These are phyloP conservation scores for Phrynosoma platyrhinos DNA, from an alignment of 2,113 vertebrate species.

Conservation along the genomic window DNA sequence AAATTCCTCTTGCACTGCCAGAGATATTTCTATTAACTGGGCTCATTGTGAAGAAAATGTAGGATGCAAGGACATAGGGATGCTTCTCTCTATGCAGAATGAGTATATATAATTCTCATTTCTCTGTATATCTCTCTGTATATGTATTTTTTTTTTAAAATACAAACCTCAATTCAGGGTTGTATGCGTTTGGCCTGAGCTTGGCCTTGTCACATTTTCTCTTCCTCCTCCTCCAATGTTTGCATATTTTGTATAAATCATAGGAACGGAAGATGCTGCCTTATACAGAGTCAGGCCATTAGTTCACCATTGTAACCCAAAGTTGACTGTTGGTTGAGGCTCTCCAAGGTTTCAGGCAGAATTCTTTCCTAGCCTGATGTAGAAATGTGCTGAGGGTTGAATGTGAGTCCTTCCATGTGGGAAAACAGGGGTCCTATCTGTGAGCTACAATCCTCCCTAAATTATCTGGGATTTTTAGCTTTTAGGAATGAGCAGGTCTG, in stretches of 20 bases:
- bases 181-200: fast-evolving
- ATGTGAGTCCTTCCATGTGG: too few species aligned
- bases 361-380: too few species aligned
- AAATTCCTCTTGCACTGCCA: conserved; percentile 16
- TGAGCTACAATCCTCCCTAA: too few species aligned
- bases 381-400: too few species aligned
- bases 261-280: neutral
- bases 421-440: too few species aligned
- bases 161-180: fast-evolving
- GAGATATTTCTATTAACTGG: conserved; percentile 31
- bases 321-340: too few species aligned
- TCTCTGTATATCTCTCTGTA: neutral
- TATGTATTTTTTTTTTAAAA: neutral
- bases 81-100: neutral
- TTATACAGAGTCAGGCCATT: neutral
- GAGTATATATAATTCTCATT: neutral
- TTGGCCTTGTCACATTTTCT: neutral
- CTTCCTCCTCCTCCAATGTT: neutral
- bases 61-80: neutral
- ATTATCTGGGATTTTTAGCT: too few species aligned
- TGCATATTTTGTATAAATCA: neutral
- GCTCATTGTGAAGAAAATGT: conserved; percentile 18
- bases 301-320: too few species aligned
- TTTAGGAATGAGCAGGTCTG: too few species aligned
- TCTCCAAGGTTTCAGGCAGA: too few species aligned